Evolutionary conservation across 2,113 vertebrate genomes (phyloP), one percentile per base, ranked within the genome.

Genomic region (Albula glossodonta): DNA sequence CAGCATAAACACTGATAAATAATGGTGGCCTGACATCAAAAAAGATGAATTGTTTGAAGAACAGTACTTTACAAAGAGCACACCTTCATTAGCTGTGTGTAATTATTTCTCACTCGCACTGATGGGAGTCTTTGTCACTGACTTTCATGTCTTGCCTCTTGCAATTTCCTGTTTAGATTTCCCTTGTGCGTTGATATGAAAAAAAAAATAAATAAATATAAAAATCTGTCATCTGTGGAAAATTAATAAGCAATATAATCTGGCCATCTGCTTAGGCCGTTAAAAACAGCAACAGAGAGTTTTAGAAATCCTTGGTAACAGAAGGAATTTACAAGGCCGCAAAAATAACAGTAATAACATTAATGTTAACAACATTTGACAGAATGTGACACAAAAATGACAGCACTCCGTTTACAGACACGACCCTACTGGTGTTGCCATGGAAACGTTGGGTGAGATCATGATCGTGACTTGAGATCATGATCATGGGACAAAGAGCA

Each of bases 351-450:
- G 84, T 84, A 86, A 82, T 60, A 87, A 51, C 53, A 56, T 7
- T 51, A 85, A 87, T 53, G 85, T 31, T 85, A 86, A 79, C 51
- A 51, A 83, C 49, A 83, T 83, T 56, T 84, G 9, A 86, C 87
- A 88, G 84, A 81, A 91, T 89, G 66, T 90, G 85, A 31, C 49
- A 77, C 60, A 74, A 25, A 11, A 78, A 70, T 70, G 63, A 70
- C 22, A n/a, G 17, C 3, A 5, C 63, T 56, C 7, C 53, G 0
- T 2, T 7, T 12, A 56, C 53, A 56, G 31, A 41, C 56, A 60
- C 56, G 6, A 4, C 19, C 63, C 2, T 83, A 87, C 88, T 88
- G 86, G 87, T 88, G 90, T 90, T 93, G 88, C 85, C 84, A 50
- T 48, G 88, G 86, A 81, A 90, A 89, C 86, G 85, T 83, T 83